Percentiles rank a stretch among this genome's conserved stretches.
phyloP scores from a whole-genome alignment of 2,888 invertebrate species.

The Crematogaster levior region DNA sequence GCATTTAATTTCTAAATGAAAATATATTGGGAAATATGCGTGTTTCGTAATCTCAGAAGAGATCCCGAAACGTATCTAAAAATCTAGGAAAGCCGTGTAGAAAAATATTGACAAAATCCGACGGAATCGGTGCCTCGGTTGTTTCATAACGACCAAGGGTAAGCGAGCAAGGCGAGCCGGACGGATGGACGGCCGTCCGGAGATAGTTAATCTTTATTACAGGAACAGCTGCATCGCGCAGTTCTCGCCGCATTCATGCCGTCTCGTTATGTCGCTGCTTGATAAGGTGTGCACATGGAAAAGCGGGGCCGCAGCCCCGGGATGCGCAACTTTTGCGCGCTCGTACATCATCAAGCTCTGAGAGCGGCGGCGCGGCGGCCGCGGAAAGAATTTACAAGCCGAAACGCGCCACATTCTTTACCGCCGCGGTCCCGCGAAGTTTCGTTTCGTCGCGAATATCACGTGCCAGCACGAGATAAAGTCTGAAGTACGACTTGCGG shows the following conservation, averaged over 20 bases:
- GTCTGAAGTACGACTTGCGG: constrained; percentile 55
- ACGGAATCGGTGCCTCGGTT: not conserved
- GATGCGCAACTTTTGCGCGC: constrained; percentile 62
- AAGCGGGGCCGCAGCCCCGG: constrained; percentile 56
- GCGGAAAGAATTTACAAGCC: constrained; percentile 67
- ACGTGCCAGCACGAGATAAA: constrained; percentile 54
- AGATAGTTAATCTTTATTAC: constrained; percentile 72
- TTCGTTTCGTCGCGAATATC: constrained; percentile 52
- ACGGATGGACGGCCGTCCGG: constrained; percentile 25
- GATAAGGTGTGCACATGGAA: constrained; percentile 70
- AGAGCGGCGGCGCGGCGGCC: constrained; percentile 17
- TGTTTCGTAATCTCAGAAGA: not conserved
- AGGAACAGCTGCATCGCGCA: constrained; percentile 56
- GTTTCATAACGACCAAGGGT: constrained; percentile 3
- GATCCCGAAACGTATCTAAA: not conserved
- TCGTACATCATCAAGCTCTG: constrained; percentile 56
- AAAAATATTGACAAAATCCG: constrained; percentile 12
- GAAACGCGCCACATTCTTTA: constrained; percentile 62
- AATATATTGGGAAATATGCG: not conserved
- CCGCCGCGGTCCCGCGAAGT: constrained; percentile 14
- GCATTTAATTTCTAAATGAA: not conserved
- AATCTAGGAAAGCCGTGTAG: not conserved
- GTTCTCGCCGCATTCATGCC: constrained; percentile 69
- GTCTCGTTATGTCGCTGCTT: constrained; percentile 48
- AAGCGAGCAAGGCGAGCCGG: constrained; percentile 12